These are phyloP conservation scores for Sapajus apella DNA, from an alignment of 2,113 vertebrate genomes.

Conservation along the genomic window DNA sequence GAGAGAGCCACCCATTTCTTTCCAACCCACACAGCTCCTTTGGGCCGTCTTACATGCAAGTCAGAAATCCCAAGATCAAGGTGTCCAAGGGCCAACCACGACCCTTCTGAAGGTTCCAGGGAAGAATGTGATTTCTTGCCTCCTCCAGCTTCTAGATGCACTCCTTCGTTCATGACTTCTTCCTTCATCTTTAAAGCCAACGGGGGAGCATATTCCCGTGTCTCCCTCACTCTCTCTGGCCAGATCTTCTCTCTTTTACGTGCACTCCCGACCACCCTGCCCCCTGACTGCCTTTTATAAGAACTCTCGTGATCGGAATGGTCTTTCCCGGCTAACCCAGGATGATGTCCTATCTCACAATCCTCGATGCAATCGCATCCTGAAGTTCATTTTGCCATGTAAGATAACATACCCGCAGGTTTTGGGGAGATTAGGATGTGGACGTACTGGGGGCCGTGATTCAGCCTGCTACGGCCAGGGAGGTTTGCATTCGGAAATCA, in stretches of 20 bases:
- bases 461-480: not conserved
- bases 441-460: not conserved
- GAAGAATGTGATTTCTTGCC: not conserved
- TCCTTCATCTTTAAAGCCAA: not conserved
- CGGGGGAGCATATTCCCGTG: not conserved
- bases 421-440: not conserved
- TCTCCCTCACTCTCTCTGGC: not conserved
- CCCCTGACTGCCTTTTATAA: not conserved
- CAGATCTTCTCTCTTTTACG: accelerated
- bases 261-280: too few relatives aligned
- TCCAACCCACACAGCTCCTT: not conserved
- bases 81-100: not conserved
- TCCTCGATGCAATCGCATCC: not conserved
- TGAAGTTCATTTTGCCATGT: not conserved
- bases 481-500: not conserved
- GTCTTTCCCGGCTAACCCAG: not conserved
- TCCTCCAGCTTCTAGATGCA: not conserved
- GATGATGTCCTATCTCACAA: not conserved
- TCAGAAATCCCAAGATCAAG: not conserved
- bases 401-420: not conserved
- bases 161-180: not conserved
- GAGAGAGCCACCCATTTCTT: accelerated
- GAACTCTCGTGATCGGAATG: not conserved
- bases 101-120: not conserved
- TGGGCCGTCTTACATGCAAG: not conserved